A percentile compares a stretch with the other conserved stretches of the same genome.
phyloP scores from a whole-genome alignment of 1,140 invertebrate genomes.

The Drosophila repleta region DNA sequence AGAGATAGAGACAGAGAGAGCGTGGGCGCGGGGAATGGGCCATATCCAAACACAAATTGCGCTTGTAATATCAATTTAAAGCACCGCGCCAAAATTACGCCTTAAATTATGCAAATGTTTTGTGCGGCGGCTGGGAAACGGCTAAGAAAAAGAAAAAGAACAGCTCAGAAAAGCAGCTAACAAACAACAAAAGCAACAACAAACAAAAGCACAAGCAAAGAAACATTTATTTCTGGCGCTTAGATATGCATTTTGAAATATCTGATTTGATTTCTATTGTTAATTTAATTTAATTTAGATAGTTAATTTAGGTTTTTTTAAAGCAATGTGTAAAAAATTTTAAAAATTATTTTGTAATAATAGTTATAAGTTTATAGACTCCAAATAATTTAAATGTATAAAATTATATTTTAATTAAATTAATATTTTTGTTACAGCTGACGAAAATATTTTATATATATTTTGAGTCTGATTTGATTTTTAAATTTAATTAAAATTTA shows the following conservation, averaged over 20 bases:
- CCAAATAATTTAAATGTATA: too few species aligned
- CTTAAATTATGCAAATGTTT: slow-evolving; percentile 70
- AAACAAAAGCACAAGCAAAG: background rate
- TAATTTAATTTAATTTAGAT: slow-evolving; percentile 14
- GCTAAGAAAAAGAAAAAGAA: background rate
- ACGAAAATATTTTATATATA: too few species aligned
- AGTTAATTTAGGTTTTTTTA: too few species aligned
- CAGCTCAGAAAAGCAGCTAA: slow-evolving; percentile 2
- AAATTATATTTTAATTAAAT: too few species aligned
- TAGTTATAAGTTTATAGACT: too few species aligned
- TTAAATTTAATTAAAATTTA: too few species aligned
- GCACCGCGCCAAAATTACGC: slow-evolving; percentile 63
- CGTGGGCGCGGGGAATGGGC: background rate
- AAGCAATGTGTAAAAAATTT: too few species aligned
- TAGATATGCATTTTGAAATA: slow-evolving; percentile 26
- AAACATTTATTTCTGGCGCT: slow-evolving; percentile 10
- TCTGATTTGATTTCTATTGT: slow-evolving; percentile 7
- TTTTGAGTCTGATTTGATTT: too few species aligned
- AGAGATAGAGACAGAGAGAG: background rate
- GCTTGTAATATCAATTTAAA: slow-evolving; percentile 75
- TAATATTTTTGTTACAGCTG: too few species aligned
- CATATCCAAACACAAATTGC: slow-evolving; percentile 56
- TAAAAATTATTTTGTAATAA: too few species aligned
- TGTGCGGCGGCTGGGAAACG: slow-evolving; percentile 22
- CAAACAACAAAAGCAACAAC: background rate